Evolutionary conservation across 2,888 invertebrate genomes (phyloP).

Genomic region (Hesperia comma): DNA sequence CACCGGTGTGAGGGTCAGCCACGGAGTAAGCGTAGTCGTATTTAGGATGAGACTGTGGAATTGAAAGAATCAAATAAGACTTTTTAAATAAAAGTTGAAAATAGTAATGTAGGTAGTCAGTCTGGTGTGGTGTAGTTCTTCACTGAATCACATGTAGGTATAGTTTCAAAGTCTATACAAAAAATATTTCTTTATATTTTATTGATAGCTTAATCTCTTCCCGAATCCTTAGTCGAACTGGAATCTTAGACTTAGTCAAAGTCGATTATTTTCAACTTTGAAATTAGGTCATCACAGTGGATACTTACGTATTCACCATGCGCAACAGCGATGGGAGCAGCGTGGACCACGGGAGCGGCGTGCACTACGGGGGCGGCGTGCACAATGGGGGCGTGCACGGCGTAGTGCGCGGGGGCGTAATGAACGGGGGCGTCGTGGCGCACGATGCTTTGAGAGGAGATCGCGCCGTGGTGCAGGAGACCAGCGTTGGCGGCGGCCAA

Average conservation of each 20-base stretch:
- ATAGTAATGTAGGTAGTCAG: no score
- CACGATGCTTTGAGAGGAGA: constrained; percentile 80
- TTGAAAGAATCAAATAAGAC: constrained; percentile 3
- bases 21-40: constrained; percentile 84
- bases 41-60: constrained; percentile 79
- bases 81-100: no score
- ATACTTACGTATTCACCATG: constrained; percentile 39
- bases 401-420: constrained; percentile 61
- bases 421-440: constrained; percentile 74
- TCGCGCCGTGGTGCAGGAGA: constrained; percentile 76
- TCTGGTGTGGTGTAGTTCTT: no score
- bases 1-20: constrained; percentile 79
- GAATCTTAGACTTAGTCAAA: no score
- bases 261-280: no score
- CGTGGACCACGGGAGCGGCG: constrained; percentile 56
- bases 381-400: constrained; percentile 58
- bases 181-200: no score
- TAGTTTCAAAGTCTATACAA: no score
- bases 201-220: no score
- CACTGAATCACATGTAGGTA: no score
- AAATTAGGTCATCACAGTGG: neutral
- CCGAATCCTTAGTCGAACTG: no score
- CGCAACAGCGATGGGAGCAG: constrained; percentile 47
- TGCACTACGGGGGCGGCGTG: constrained; percentile 57
- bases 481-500: constrained; percentile 83